phyloP scores from a whole-genome alignment of 2,888 invertebrate genomes.

The Eumerus sabulonum region DNA sequence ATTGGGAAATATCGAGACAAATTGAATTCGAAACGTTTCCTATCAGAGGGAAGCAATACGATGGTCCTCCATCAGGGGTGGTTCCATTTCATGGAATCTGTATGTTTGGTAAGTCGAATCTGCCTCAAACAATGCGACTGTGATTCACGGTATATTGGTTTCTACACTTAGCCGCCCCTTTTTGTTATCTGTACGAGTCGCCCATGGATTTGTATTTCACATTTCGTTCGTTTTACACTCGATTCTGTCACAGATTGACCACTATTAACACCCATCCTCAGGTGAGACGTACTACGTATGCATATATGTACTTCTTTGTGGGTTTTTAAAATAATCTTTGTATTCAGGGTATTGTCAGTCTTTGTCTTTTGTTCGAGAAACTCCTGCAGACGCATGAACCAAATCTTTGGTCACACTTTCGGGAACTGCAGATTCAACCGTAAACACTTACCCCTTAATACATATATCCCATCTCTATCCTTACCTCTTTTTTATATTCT shows the following conservation, averaged over 20 bases:
- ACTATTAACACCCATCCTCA: constrained; percentile 95
- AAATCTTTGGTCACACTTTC: constrained; percentile 93
- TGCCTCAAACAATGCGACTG: no score
- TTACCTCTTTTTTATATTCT: constrained; percentile 50
- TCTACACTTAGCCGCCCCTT: constrained; percentile 91
- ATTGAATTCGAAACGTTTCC: constrained; percentile 81
- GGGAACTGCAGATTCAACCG: constrained; percentile 93
- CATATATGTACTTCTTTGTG: no score
- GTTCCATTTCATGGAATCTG: constrained; percentile 98
- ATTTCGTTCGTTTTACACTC: constrained; percentile 93
- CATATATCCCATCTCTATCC: not conserved
- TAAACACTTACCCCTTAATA: constrained; percentile 80
- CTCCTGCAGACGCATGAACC: constrained; percentile 94
- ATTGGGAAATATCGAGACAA: constrained; percentile 87
- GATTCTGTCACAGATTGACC: constrained; percentile 95
- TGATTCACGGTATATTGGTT: no score
- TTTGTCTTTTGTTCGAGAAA: constrained; percentile 93
- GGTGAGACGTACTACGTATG: no score
- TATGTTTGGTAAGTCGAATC: constrained; percentile 89
- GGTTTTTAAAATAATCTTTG: not conserved
- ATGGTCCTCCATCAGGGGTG: constrained; percentile 92
- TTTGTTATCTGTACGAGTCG: constrained; percentile 95
- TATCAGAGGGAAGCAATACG: constrained; percentile 77
- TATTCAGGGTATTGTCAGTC: constrained; percentile 88
- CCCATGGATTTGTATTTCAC: constrained; percentile 92